Conservation (phyloP, 2,113 vertebrate species). For the Morone chrysops region DNA sequence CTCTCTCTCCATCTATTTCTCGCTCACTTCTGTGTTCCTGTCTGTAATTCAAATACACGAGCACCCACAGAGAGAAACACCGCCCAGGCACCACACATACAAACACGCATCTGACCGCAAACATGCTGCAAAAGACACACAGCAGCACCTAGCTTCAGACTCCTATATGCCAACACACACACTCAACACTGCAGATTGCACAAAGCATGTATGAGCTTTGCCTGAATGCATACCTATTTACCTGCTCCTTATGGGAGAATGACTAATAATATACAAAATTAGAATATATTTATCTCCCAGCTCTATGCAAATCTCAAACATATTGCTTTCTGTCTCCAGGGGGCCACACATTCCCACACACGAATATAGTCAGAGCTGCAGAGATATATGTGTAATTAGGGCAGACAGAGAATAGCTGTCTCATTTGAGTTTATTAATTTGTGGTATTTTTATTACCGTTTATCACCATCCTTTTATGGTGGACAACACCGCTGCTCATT, state of each 20-base stretch:
- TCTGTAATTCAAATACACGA: slow-evolving; percentile 51
- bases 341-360: slow-evolving; percentile 57
- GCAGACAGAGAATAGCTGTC: slow-evolving; percentile 47
- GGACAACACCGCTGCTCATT: slow-evolving; percentile 34
- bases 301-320: slow-evolving; percentile 76
- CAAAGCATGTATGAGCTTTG: not conserved
- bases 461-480: slow-evolving; percentile 41
- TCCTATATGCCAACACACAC: slow-evolving; percentile 29
- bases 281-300: slow-evolving; percentile 62
- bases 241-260: slow-evolving; percentile 46
- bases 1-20: slow-evolving; percentile 50
- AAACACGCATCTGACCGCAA: slow-evolving; percentile 70
- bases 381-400: slow-evolving; percentile 60
- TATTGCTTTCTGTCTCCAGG: slow-evolving; percentile 77
- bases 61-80: slow-evolving; percentile 37
- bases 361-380: slow-evolving; percentile 22
- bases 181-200: not conserved
- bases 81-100: slow-evolving; percentile 58
- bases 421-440: slow-evolving; percentile 72
- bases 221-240: slow-evolving; percentile 28
- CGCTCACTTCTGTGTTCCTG: slow-evolving; percentile 27
- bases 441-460: slow-evolving; percentile 53
- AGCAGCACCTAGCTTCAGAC: slow-evolving; percentile 16
- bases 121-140: slow-evolving; percentile 53
- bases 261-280: slow-evolving; percentile 65